phyloP scores from a whole-genome alignment of 2,113 vertebrate genomes.

The Rhabdornis inornatus region DNA sequence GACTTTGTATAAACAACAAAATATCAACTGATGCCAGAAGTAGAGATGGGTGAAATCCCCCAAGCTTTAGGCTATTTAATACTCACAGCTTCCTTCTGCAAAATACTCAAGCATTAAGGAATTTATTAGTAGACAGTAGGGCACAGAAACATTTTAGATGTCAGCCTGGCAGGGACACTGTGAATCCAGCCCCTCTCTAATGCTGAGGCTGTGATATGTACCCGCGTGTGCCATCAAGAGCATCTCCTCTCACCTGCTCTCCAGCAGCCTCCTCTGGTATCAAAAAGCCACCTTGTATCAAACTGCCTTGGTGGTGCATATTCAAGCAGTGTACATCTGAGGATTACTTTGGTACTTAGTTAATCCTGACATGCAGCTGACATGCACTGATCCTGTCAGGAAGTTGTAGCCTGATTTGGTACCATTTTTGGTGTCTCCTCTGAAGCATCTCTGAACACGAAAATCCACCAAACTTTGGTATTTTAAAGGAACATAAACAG shows the following conservation, averaged over 20 bases:
- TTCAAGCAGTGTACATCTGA: background rate
- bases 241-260: background rate
- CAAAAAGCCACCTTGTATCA: background rate
- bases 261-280: background rate
- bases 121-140: background rate
- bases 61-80: background rate
- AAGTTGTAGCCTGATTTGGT: background rate
- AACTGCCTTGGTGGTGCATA: background rate
- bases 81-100: background rate
- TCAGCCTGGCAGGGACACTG: background rate
- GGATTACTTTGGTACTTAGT: background rate
- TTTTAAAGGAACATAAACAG: background rate
- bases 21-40: background rate
- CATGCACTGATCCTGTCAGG: background rate
- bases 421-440: background rate
- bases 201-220: background rate
- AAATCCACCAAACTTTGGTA: background rate
- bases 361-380: background rate
- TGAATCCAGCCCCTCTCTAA: background rate
- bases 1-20: background rate
- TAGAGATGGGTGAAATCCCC: background rate
- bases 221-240: accelerated
- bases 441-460: background rate
- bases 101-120: background rate
- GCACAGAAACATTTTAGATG: background rate